These are phyloP conservation scores for Actinia equina DNA, from an alignment of 64 coral and sea anemone genomes.

Conservation along the genomic window DNA sequence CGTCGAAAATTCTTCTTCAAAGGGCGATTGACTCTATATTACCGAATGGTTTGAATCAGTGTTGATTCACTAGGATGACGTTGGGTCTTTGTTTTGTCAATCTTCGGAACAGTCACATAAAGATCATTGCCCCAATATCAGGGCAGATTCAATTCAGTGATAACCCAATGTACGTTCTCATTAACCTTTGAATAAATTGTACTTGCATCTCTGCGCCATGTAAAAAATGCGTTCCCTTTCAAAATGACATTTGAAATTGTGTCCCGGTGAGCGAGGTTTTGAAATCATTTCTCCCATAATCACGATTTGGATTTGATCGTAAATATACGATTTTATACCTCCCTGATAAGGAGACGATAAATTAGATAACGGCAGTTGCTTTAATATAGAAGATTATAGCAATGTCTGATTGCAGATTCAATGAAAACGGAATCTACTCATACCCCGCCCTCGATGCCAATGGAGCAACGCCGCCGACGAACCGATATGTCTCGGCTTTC, in stretches of 20 bases:
- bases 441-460: too few relatives aligned
- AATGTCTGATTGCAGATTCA: too few relatives aligned
- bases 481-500: too few relatives aligned
- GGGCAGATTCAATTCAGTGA: not conserved
- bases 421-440: too few relatives aligned
- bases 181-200: conserved; percentile 1
- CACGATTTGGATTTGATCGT: too few relatives aligned
- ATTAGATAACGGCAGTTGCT: too few relatives aligned
- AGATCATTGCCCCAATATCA: not conserved
- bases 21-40: not conserved
- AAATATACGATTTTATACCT: too few relatives aligned
- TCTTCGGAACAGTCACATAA: not conserved
- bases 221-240: not conserved
- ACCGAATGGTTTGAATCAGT: not conserved
- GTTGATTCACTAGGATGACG: not conserved
- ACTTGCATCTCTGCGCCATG: not conserved
- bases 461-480: too few relatives aligned
- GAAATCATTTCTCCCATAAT: not conserved
- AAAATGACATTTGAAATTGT: not conserved
- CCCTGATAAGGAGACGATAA: too few relatives aligned
- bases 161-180: not conserved
- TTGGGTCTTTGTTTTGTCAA: not conserved
- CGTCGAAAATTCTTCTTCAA: not conserved
- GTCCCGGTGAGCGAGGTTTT: too few relatives aligned
- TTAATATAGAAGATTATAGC: too few relatives aligned